These are phyloP conservation scores for Sapayoa aenigma DNA, from an alignment of 2,113 vertebrate species.

Conservation along the genomic window DNA sequence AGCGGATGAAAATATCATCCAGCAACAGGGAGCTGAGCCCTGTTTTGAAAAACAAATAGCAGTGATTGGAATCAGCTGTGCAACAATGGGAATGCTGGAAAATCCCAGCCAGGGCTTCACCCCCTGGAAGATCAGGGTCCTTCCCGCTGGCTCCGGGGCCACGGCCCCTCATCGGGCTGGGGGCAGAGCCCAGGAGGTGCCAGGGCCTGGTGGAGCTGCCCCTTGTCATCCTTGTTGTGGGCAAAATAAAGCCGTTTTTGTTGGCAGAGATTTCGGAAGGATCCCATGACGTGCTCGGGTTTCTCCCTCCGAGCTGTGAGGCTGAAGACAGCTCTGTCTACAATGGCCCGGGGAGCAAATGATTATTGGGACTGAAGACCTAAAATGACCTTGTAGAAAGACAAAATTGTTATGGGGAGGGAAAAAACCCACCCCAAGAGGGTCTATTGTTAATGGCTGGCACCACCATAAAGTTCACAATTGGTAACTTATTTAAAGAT, in stretches of 20 bases:
- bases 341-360: not conserved
- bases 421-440: not conserved
- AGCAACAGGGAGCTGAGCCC: slow-evolving; percentile 29
- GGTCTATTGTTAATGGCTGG: slow-evolving; percentile 52
- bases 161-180: accelerated
- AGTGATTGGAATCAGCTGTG: slow-evolving; percentile 55
- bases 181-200: not conserved
- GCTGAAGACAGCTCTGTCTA: slow-evolving; percentile 45
- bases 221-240: not conserved
- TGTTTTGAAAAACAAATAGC: slow-evolving; percentile 34
- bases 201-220: not conserved
- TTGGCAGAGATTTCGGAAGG: not conserved
- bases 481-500: slow-evolving; percentile 14
- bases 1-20: slow-evolving; percentile 37
- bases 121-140: not conserved
- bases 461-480: not conserved
- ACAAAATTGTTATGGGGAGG: not conserved
- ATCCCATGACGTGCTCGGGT: accelerated
- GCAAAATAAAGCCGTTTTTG: not conserved
- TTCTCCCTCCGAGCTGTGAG: not conserved
- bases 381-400: slow-evolving; percentile 36
- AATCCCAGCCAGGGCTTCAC: not conserved
- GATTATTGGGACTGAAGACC: not conserved
- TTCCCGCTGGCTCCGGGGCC: accelerated
- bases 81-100: slow-evolving; percentile 12